phyloP scores from a whole-genome alignment of 2,113 vertebrate genomes.

The Caranx ignobilis region DNA sequence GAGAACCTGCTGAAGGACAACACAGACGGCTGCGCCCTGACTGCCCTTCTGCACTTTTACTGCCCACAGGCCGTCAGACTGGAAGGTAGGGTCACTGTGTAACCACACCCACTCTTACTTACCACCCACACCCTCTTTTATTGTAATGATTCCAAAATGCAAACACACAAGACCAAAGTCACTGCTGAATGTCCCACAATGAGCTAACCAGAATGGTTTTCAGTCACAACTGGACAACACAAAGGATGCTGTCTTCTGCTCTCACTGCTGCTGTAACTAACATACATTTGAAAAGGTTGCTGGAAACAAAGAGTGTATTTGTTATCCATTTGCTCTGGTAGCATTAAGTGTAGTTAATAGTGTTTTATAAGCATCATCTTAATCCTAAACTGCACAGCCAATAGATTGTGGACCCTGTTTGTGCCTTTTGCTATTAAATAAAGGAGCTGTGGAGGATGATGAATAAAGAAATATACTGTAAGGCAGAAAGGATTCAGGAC shows the following conservation, averaged over 20 bases:
- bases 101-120: constrained; percentile 20
- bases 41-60: constrained; percentile 96
- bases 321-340: neutral
- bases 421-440: neutral
- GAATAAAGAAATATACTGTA: constrained; percentile 3
- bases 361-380: constrained; percentile 8
- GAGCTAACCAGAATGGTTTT: constrained; percentile 23
- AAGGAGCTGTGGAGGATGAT: constrained; percentile 1
- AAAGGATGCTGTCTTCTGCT: constrained; percentile 44
- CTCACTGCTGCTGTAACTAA: neutral
- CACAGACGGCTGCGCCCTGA: constrained; percentile 92
- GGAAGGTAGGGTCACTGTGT: constrained; percentile 85
- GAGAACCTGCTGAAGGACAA: constrained; percentile 96
- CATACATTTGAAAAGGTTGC: neutral
- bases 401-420: neutral
- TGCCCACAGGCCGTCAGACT: constrained; percentile 90
- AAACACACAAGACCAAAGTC: constrained; percentile 1
- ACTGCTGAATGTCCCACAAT: constrained; percentile 13
- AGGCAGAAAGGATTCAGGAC: constrained; percentile 4
- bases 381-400: neutral
- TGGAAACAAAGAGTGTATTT: constrained; percentile 51
- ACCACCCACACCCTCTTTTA: neutral
- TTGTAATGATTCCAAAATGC: constrained; percentile 11
- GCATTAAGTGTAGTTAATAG: neutral
- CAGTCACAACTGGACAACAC: constrained; percentile 15